These are phyloP conservation scores for Triplophysa siluroides DNA, from an alignment of 2,113 vertebrate species.

Conservation along the genomic window DNA sequence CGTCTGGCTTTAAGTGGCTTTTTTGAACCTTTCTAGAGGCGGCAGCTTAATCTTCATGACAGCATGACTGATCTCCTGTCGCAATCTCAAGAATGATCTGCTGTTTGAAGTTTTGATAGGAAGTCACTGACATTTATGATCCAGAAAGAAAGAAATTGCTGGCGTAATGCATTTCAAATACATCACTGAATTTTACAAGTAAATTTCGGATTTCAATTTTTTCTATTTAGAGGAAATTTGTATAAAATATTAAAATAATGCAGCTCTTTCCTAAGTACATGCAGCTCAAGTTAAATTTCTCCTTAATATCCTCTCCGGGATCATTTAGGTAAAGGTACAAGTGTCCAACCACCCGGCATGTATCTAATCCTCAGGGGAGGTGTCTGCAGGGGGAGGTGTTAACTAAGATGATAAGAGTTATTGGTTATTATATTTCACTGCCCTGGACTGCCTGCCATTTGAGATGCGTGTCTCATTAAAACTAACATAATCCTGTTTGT, in stretches of 20 bases:
- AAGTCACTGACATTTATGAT: too few relatives aligned
- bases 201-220: too few relatives aligned
- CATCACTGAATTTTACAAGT: too few relatives aligned
- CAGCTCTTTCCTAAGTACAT: too few relatives aligned
- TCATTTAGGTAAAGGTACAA: background rate
- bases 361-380: background rate
- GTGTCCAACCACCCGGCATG: background rate
- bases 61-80: too few relatives aligned
- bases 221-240: too few relatives aligned
- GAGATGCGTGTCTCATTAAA: background rate
- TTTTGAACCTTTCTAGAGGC: background rate
- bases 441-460: background rate
- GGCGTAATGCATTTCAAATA: too few relatives aligned
- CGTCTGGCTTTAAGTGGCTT: background rate
- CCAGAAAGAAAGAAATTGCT: too few relatives aligned
- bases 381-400: background rate
- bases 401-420: background rate
- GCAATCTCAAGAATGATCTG: too few relatives aligned
- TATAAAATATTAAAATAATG: too few relatives aligned
- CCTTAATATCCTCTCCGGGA: background rate
- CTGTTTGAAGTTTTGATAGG: too few relatives aligned
- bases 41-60: too few relatives aligned
- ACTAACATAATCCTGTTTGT: background rate
- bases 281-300: background rate
- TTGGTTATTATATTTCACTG: background rate